Evolutionary conservation across 2,113 vertebrate species (phyloP).

Genomic region (Eurystomus gularis): DNA sequence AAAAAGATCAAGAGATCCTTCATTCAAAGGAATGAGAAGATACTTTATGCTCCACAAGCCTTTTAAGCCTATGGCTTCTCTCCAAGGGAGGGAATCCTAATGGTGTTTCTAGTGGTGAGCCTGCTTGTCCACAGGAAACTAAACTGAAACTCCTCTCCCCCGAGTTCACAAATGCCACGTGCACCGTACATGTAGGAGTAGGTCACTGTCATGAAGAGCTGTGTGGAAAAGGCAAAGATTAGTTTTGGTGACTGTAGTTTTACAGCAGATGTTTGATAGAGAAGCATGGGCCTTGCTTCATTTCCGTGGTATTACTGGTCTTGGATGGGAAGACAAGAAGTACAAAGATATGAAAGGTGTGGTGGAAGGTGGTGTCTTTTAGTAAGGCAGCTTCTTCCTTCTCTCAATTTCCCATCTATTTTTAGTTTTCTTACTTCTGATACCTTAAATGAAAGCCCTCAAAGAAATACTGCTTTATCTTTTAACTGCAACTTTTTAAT

Average conservation of each 20-base stretch:
- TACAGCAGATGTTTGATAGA: neutral
- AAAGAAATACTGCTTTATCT: neutral
- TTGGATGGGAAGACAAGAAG: neutral
- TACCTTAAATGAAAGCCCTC: neutral
- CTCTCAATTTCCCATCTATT: neutral
- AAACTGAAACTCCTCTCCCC: neutral
- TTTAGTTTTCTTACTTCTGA: neutral
- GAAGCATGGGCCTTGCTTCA: neutral
- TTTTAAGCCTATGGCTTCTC: constrained; percentile 30
- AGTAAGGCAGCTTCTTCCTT: neutral
- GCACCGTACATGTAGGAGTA: neutral
- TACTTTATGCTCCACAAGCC: neutral
- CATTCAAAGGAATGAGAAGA: constrained; percentile 30
- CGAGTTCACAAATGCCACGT: neutral
- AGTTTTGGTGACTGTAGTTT: neutral
- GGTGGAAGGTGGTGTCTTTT: neutral
- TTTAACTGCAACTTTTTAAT: neutral
- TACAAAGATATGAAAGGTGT: neutral
- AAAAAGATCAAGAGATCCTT: constrained; percentile 39
- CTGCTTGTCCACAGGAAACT: neutral
- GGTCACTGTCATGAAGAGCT: neutral
- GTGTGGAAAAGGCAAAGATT: neutral
- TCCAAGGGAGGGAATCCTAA: constrained; percentile 31
- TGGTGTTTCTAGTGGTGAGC: neutral
- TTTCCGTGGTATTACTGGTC: neutral